Evolutionary conservation across 2,888 invertebrate genomes (phyloP).

Genomic region (Oscheius onirici): DNA sequence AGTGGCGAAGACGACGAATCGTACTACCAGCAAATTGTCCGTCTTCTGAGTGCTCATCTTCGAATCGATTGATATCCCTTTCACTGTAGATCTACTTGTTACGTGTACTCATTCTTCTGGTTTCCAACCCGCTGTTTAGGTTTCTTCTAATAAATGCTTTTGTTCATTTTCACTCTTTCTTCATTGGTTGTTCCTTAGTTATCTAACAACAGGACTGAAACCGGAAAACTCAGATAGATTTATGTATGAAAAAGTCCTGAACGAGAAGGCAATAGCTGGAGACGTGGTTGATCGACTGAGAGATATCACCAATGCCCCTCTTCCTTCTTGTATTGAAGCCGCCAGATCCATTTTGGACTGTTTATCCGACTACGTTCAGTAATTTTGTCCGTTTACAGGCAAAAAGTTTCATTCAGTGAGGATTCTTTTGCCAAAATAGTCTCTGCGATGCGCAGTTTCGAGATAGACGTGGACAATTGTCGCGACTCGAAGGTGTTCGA

Average conservation of each 20-base stretch:
- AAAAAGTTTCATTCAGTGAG: conserved; percentile 21
- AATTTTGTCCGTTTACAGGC: background rate
- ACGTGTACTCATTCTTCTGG: too few species aligned
- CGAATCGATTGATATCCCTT: too few species aligned
- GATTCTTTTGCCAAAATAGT: conserved; percentile 26
- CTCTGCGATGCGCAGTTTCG: conserved; percentile 21
- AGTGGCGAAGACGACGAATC: background rate
- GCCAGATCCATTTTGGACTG: conserved; percentile 33
- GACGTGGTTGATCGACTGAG: conserved; percentile 47
- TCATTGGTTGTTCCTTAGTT: too few species aligned
- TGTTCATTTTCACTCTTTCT: too few species aligned
- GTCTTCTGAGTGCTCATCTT: too few species aligned
- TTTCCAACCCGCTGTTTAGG: too few species aligned
- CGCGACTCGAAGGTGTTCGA: conserved; percentile 39
- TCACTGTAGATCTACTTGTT: too few species aligned
- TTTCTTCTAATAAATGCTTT: too few species aligned
- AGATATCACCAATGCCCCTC: conserved; percentile 41
- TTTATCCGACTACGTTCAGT: conserved; percentile 40
- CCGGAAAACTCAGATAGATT: background rate
- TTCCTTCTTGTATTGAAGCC: conserved; percentile 39
- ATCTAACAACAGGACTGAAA: background rate
- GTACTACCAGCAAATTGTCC: conserved; percentile 1
- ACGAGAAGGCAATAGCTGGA: conserved; percentile 38
- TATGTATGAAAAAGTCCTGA: conserved; percentile 42
- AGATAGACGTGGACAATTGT: conserved; percentile 44